Conservation (phyloP, 1,140 invertebrate genomes). For the Zaprionus camerounensis region DNA sequence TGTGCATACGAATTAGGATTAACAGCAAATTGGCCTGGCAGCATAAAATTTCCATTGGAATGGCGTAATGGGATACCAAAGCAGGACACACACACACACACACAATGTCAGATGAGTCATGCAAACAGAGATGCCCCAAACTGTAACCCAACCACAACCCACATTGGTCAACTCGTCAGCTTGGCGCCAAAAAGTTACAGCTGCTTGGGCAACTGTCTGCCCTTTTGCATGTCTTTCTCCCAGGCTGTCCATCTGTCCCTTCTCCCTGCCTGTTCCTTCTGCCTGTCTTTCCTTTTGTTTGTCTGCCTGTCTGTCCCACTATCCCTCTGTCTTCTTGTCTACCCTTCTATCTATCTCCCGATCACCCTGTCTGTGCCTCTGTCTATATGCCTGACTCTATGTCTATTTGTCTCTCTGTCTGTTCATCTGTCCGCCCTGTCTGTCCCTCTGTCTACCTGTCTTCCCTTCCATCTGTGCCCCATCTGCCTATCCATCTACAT, state of each 20-base stretch:
- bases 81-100: conserved; percentile 23
- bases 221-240: neutral
- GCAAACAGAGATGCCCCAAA: conserved; percentile 10
- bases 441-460: neutral
- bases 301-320: neutral
- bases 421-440: no score
- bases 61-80: conserved; percentile 48
- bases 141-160: neutral
- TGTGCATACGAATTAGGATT: conserved; percentile 61
- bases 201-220: neutral
- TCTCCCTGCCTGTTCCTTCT: neutral
- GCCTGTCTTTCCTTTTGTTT: neutral
- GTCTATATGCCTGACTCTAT: no score
- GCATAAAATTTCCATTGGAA: conserved; percentile 23
- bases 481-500: no score
- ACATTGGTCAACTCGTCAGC: neutral
- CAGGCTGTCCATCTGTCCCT: no score
- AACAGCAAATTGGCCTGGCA: conserved; percentile 55
- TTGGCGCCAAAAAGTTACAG: conserved; percentile 53
- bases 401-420: neutral
- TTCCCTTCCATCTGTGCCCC: no score
- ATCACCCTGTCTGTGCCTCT: neutral
- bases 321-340: no score
- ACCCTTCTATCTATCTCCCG: no score
- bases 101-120: conserved; percentile 48